Evolutionary conservation across 2,113 vertebrate genomes (phyloP).

Genomic region (Alces alces): DNA sequence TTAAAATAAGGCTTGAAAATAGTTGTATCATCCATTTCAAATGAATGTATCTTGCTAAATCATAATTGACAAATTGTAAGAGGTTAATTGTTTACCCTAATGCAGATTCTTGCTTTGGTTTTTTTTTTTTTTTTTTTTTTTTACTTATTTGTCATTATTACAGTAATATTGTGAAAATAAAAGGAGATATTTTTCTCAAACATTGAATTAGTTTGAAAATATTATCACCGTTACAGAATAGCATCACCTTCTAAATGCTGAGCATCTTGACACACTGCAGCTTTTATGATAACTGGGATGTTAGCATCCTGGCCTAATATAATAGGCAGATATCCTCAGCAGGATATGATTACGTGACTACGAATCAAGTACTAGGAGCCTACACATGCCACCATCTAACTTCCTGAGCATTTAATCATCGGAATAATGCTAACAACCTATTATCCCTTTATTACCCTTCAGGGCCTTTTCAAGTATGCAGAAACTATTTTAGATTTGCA

Average conservation of each 20-base stretch:
- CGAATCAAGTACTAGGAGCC: not conserved
- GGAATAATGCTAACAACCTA: conserved; percentile 24
- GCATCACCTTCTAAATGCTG: not conserved
- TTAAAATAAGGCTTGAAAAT: not conserved
- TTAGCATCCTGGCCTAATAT: not conserved
- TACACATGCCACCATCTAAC: not conserved
- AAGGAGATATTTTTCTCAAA: not conserved
- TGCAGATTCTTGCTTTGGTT: not conserved
- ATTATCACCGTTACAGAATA: not conserved
- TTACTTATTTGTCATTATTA: not conserved
- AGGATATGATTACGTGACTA: not conserved
- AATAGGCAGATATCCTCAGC: not conserved
- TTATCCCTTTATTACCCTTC: not conserved
- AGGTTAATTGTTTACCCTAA: not conserved
- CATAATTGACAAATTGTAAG: not conserved
- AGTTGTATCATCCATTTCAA: not conserved
- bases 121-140: not conserved
- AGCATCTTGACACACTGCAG: not conserved
- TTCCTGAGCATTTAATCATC: conserved; percentile 13
- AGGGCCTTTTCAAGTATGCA: not conserved
- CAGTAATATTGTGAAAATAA: not conserved
- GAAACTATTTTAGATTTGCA: not conserved
- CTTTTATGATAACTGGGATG: not conserved
- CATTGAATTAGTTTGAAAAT: not conserved
- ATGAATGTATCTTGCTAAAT: not conserved